Evolutionary conservation across 2,113 vertebrate species (phyloP).

Genomic region (Lagopus leucura): DNA sequence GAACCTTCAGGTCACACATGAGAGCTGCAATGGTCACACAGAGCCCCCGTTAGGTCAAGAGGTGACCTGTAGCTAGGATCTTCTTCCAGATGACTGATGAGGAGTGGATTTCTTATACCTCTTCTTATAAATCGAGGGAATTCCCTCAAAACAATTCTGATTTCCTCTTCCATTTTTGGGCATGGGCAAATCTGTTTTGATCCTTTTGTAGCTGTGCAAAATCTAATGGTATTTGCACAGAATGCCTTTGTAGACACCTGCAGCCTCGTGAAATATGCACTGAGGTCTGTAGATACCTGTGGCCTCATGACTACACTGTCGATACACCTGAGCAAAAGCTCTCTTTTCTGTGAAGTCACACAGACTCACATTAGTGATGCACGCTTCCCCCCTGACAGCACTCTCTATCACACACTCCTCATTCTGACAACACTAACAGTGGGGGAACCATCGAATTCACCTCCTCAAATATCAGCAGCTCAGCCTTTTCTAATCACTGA

Average conservation of each 20-base stretch:
- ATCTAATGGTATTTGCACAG: neutral
- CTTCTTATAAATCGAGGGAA: neutral
- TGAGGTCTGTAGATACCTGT: neutral
- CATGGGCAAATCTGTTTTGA: neutral
- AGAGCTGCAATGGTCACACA: conserved; percentile 81
- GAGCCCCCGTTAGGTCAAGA: neutral
- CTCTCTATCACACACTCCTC: neutral
- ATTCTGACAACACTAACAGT: neutral
- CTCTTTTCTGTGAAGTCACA: neutral
- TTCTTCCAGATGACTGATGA: neutral
- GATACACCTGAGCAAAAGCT: neutral
- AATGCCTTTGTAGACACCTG: neutral
- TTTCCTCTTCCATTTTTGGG: neutral
- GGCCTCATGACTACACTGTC: neutral
- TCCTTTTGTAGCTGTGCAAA: neutral
- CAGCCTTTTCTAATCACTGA: neutral
- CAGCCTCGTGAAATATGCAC: neutral
- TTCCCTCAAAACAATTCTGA: neutral
- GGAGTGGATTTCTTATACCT: neutral
- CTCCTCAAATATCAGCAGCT: neutral
- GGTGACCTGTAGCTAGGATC: neutral
- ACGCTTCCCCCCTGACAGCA: neutral
- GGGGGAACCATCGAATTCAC: neutral
- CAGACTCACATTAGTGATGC: neutral
- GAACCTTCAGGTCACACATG: conserved; percentile 94